Evolutionary conservation across 2,113 vertebrate genomes (phyloP).

Genomic region (Petromus typicus): DNA sequence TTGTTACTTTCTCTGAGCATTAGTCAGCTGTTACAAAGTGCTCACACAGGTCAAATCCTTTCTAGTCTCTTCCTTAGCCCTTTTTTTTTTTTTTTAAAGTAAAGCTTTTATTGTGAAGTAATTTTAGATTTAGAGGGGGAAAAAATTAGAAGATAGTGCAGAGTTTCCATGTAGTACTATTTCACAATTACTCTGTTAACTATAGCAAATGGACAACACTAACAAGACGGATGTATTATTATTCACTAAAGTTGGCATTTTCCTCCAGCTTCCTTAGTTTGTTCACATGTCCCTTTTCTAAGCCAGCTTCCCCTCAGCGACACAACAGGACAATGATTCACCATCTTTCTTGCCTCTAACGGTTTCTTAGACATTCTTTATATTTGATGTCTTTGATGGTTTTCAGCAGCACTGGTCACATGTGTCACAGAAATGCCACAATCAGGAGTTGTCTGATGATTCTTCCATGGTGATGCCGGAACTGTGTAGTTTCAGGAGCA

Average conservation of each 20-base stretch:
- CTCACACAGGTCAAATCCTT: slow-evolving; percentile 6
- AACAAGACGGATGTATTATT: neutral
- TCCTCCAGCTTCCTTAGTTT: neutral
- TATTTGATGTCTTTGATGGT: neutral
- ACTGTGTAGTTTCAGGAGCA: neutral
- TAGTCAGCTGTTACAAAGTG: neutral
- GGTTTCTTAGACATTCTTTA: neutral
- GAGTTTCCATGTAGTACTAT: neutral
- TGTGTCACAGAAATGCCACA: neutral
- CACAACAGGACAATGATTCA: accelerated
- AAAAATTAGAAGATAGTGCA: neutral
- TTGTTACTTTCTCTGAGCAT: slow-evolving; percentile 42
- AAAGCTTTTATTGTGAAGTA: slow-evolving; percentile 17
- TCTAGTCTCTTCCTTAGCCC: neutral
- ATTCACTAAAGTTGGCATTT: neutral
- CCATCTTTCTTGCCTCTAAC: neutral
- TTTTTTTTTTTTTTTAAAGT: slow-evolving; percentile 5
- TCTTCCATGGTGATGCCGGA: neutral
- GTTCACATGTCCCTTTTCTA: too few species aligned
- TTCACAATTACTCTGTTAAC: neutral
- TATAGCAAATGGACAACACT: neutral
- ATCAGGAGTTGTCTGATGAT: neutral
- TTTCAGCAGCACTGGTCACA: neutral
- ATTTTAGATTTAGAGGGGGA: slow-evolving; percentile 40
- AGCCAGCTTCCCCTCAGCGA: neutral